These are phyloP conservation scores for Melieria crassipennis DNA, from an alignment of 2,888 invertebrate genomes.

Conservation along the genomic window DNA sequence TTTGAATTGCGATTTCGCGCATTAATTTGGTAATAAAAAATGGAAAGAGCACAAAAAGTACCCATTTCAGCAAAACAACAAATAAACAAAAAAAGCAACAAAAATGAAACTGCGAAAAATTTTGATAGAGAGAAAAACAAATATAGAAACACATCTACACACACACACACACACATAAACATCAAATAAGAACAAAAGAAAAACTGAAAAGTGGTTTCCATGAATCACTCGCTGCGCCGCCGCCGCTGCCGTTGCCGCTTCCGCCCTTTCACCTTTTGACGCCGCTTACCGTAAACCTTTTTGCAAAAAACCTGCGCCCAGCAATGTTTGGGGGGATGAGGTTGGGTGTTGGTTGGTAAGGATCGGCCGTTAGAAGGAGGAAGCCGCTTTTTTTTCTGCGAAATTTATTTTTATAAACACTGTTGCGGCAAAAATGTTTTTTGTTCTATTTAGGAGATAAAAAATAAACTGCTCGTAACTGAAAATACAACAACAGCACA, in stretches of 20 bases:
- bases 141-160: slow-evolving; percentile 2
- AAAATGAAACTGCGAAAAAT: background rate
- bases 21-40: background rate
- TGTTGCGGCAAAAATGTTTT: slow-evolving; percentile 3
- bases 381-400: background rate
- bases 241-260: background rate
- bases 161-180: background rate
- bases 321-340: background rate
- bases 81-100: no score
- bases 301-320: background rate
- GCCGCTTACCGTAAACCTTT: background rate
- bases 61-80: no score
- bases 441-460: slow-evolving; percentile 1
- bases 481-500: background rate
- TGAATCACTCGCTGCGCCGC: slow-evolving; percentile 11
- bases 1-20: slow-evolving; percentile 9
- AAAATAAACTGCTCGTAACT: background rate
- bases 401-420: slow-evolving; percentile 4
- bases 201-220: background rate
- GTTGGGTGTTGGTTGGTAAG: background rate
- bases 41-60: no score
- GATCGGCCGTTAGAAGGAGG: background rate
- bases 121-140: background rate
- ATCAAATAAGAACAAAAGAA: slow-evolving; percentile 1
- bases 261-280: background rate